A percentile compares a stretch with the other conserved stretches of the same genome.
Conservation (phyloP, 2,888 invertebrate species). For the Ophioninae sp. region DNA sequence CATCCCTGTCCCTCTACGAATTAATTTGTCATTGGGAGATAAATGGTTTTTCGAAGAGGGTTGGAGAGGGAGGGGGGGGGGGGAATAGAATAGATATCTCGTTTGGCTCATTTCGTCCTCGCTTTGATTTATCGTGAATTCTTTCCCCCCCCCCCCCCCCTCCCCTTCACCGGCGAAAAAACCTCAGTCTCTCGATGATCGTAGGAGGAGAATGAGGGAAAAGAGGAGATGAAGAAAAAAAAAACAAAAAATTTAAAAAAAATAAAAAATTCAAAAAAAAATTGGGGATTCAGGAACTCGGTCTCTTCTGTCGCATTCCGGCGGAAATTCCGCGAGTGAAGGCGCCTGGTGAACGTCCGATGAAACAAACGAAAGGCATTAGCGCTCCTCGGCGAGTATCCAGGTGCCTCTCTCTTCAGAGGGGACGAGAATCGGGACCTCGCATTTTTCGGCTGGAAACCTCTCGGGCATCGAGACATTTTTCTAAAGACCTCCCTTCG, state of each 20-base stretch:
- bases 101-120: slow-evolving; percentile 21
- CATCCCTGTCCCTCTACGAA: neutral
- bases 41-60: slow-evolving; percentile 2
- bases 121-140: slow-evolving; percentile 54
- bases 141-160: slow-evolving; percentile 16
- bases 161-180: neutral
- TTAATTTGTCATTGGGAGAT: slow-evolving; percentile 55
- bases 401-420: slow-evolving; percentile 33
- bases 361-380: slow-evolving; percentile 69
- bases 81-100: slow-evolving; percentile 18
- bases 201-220: neutral
- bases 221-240: neutral
- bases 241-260: slow-evolving; percentile 18
- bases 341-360: slow-evolving; percentile 29
- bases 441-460: slow-evolving; percentile 47
- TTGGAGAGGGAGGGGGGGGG: no score
- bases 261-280: slow-evolving; percentile 41
- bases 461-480: slow-evolving; percentile 33
- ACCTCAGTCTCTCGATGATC: slow-evolving; percentile 20
- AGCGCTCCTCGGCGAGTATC: slow-evolving; percentile 53
- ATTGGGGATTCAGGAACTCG: slow-evolving; percentile 60
- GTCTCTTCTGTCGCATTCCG: slow-evolving; percentile 63
- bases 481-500: slow-evolving; percentile 14
- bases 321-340: slow-evolving; percentile 59
- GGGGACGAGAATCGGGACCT: slow-evolving; percentile 8